Percentiles rank a stretch among this genome's conserved stretches.
These are phyloP conservation scores for Streblospio benedicti DNA, from an alignment of 1,140 invertebrate genomes.

Conservation along the genomic window DNA sequence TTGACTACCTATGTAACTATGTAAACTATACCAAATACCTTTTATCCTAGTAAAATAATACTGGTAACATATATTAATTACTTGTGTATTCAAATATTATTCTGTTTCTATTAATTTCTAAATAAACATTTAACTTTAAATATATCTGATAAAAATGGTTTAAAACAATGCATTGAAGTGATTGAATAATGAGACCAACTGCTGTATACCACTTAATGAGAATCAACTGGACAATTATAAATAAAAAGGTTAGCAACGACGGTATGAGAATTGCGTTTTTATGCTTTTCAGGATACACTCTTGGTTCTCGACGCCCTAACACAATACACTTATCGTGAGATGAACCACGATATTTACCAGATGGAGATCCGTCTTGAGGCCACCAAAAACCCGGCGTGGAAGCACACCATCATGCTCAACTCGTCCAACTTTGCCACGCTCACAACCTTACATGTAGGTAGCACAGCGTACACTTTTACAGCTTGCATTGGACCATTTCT, in stretches of 20 bases:
- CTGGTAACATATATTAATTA: too few relatives aligned
- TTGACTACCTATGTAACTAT: not conserved
- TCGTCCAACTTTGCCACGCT: not conserved
- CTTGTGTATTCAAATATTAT: too few relatives aligned
- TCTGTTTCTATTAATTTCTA: too few relatives aligned
- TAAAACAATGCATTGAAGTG: too few relatives aligned
- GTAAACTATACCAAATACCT: too few relatives aligned
- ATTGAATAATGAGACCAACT: too few relatives aligned
- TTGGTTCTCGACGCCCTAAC: not conserved
- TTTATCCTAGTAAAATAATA: too few relatives aligned
- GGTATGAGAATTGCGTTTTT: not conserved
- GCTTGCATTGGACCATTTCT: too few relatives aligned
- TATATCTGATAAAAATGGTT: not conserved
- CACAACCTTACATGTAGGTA: not conserved
- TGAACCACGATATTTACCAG: not conserved
- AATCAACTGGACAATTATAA: too few relatives aligned
- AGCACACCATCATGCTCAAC: not conserved
- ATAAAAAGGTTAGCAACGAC: not conserved
- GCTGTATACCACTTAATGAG: too few relatives aligned
- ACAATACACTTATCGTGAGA: slow-evolving; percentile 1
- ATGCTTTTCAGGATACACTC: not conserved
- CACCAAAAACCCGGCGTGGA: not conserved
- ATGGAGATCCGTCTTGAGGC: not conserved
- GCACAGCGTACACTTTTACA: too few relatives aligned
- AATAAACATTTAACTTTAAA: too few relatives aligned